Percentiles rank a stretch among this genome's conserved stretches.
Conservation (phyloP, 2,888 invertebrate genomes). For the Desoria tigrina region DNA sequence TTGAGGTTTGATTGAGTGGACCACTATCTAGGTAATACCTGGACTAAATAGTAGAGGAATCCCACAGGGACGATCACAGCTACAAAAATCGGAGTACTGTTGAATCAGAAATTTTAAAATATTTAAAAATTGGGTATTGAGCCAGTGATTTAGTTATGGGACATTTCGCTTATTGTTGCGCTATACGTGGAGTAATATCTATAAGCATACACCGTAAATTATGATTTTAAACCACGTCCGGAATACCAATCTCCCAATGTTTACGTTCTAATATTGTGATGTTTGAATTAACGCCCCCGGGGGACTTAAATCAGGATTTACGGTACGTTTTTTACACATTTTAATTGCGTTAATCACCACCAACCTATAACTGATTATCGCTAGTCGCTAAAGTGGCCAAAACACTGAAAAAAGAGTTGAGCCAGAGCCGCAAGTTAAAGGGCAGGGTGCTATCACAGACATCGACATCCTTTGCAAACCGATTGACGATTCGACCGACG, state of each 20-base stretch:
- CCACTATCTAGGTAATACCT: too few relatives aligned
- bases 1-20: too few relatives aligned
- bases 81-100: slow-evolving; percentile 78
- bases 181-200: too few relatives aligned
- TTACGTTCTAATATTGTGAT: not conserved
- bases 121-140: not conserved
- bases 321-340: too few relatives aligned
- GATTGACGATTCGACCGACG: slow-evolving; percentile 74
- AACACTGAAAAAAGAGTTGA: slow-evolving; percentile 59
- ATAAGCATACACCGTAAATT: too few relatives aligned
- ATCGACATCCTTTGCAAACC: slow-evolving; percentile 56
- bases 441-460: slow-evolving; percentile 42
- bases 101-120: not conserved
- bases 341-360: too few relatives aligned
- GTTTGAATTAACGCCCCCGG: too few relatives aligned
- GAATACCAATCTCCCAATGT: too few relatives aligned
- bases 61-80: slow-evolving; percentile 78
- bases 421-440: slow-evolving; percentile 44
- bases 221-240: too few relatives aligned
- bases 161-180: too few relatives aligned
- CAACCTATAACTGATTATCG: slow-evolving; percentile 73
- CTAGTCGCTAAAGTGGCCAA: slow-evolving; percentile 68
- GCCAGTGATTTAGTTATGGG: too few relatives aligned
- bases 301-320: too few relatives aligned
- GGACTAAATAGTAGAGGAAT: slow-evolving; percentile 78